Evolutionary conservation across 2,888 invertebrate genomes (phyloP).

Genomic region (Apomyelois bistriatella): DNA sequence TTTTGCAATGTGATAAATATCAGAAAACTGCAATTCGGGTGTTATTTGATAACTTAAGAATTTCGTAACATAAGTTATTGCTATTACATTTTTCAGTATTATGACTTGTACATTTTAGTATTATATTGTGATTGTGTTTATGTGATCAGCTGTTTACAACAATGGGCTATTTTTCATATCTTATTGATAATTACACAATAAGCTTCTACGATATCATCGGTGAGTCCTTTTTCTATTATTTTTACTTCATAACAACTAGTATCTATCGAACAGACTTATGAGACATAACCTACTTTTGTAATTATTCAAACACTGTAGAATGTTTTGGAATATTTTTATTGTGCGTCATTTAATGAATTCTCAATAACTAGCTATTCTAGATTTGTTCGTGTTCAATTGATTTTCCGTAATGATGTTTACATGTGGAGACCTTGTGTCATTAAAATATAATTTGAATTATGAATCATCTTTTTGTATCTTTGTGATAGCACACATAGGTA

Average conservation of each 20-base stretch:
- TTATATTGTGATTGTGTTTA: conserved; percentile 11
- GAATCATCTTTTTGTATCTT: neutral
- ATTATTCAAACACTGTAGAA: neutral
- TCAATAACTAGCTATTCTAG: neutral
- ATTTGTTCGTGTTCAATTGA: neutral
- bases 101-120: conserved; percentile 17
- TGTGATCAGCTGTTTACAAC: conserved; percentile 36
- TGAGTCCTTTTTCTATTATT: conserved; percentile 39
- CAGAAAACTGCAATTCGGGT: conserved; percentile 32
- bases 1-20: neutral
- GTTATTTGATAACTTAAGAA: conserved; percentile 32
- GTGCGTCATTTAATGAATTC: neutral
- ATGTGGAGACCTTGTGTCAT: neutral
- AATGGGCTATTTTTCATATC: conserved; percentile 61
- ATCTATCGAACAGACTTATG: neutral
- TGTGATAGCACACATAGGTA: neutral
- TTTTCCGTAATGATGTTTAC: neutral
- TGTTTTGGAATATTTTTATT: neutral
- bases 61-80: conserved; percentile 12
- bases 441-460: neutral
- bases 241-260: neutral
- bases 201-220: conserved; percentile 67
- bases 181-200: conserved; percentile 61
- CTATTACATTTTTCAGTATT: neutral
- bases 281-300: neutral